These are phyloP conservation scores for Thalassophryne amazonica DNA, from an alignment of 2,797 vertebrate genomes.

Conservation along the genomic window DNA sequence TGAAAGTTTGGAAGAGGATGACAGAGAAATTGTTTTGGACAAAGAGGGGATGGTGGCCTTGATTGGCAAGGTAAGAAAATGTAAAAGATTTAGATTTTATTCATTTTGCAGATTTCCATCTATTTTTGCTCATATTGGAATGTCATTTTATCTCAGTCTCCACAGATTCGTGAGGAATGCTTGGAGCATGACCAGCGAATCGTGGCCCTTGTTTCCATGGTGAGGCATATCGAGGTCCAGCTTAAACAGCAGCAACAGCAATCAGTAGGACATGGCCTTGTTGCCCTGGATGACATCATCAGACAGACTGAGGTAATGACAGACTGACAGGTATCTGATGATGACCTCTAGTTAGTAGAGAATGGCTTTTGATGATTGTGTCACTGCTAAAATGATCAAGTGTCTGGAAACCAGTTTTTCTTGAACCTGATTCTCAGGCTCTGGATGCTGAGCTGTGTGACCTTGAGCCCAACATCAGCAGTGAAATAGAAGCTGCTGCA, in stretches of 20 bases:
- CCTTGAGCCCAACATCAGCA: conserved; percentile 80
- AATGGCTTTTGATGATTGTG: too few species aligned
- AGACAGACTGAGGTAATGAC: conserved; percentile 87
- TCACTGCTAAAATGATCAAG: too few species aligned
- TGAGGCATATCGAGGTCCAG: conserved; percentile 88
- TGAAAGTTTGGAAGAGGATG: conserved; percentile 41
- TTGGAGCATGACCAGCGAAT: conserved; percentile 89
- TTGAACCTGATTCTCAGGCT: conserved; percentile 60
- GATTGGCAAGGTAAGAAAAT: conserved; percentile 61
- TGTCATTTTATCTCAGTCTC: conserved; percentile 49
- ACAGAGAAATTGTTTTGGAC: conserved; percentile 8
- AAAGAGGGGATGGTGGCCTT: conserved; percentile 16
- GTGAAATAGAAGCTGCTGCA: conserved; percentile 80
- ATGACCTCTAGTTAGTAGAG: too few species aligned
- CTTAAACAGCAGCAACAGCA: conserved; percentile 85
- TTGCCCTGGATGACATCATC: conserved; percentile 81
- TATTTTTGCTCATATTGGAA: not conserved
- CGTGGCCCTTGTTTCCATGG: conserved; percentile 86
- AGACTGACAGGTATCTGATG: too few species aligned
- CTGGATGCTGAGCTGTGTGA: conserved; percentile 85
- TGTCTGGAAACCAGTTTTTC: too few species aligned
- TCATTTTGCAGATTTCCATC: not conserved
- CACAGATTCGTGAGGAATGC: conserved; percentile 82
- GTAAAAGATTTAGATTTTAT: not conserved
- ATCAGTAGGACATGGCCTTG: conserved; percentile 73